Conservation (phyloP, 2,888 invertebrate genomes). For the Yponomeuta plumbellus region DNA sequence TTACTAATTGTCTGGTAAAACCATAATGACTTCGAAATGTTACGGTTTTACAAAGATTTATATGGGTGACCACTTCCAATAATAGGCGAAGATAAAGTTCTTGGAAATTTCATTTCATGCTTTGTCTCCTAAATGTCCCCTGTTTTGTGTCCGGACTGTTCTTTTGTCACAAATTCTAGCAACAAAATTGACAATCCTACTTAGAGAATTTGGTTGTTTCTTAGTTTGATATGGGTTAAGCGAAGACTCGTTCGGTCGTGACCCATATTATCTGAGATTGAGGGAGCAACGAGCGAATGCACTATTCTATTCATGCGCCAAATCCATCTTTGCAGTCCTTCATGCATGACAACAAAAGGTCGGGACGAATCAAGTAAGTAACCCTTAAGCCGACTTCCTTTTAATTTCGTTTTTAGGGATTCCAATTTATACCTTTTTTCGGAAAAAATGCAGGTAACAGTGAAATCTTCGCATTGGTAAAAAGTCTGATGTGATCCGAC, state of each 20-base stretch:
- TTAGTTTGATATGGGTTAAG: conserved; percentile 27
- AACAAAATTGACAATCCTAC: background rate
- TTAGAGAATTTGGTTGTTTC: background rate
- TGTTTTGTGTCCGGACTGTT: background rate
- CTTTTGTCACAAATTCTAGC: background rate
- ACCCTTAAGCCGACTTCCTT: conserved; percentile 67
- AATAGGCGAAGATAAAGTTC: conserved; percentile 29
- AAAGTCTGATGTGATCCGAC: conserved; percentile 56
- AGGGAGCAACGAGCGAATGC: conserved; percentile 55
- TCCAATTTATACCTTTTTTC: conserved; percentile 49
- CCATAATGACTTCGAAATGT: conserved; percentile 9
- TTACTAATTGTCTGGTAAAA: conserved; percentile 9
- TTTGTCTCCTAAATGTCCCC: conserved; percentile 12
- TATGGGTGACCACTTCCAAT: conserved; percentile 35
- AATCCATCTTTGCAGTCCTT: background rate
- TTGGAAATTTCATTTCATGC: conserved; percentile 25
- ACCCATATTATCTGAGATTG: conserved; percentile 50
- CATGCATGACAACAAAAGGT: conserved; percentile 44
- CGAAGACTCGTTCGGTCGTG: conserved; percentile 23
- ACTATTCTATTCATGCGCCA: conserved; percentile 45
- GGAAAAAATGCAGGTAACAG: conserved; percentile 55
- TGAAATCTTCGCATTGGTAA: conserved; percentile 39
- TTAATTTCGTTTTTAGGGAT: conserved; percentile 54
- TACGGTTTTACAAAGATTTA: conserved; percentile 28
- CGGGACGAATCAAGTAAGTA: conserved; percentile 50